A percentile compares a stretch with the other conserved stretches of the same genome.
phyloP scores from a whole-genome alignment of 92 coral and sea anemone genomes.

The Nematostella vectensis region DNA sequence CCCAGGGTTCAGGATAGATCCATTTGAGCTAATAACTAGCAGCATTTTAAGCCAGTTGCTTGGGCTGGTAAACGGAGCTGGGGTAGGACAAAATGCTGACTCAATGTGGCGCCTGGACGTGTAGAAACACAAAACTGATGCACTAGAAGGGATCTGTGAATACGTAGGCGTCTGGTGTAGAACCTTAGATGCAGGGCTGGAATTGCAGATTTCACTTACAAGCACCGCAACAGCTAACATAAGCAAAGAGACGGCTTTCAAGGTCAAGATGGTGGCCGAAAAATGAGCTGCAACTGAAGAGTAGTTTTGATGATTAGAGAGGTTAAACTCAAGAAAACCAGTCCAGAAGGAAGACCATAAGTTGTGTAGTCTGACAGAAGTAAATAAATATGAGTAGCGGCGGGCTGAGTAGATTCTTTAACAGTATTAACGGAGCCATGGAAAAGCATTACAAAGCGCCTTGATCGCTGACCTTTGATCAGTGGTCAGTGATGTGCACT shows the following conservation, averaged over 20 bases:
- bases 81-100: too few relatives aligned
- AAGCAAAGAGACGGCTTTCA: background rate
- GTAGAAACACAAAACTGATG: background rate
- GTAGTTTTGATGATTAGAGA: background rate
- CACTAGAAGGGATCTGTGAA: background rate
- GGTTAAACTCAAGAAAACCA: background rate
- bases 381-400: background rate
- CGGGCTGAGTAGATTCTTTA: background rate
- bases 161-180: background rate
- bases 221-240: background rate
- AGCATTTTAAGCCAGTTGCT: slow-evolving; percentile 4
- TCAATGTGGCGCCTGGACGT: slow-evolving; percentile 1
- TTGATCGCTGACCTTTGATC: background rate
- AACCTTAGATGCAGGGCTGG: background rate
- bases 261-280: background rate
- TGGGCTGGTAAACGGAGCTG: background rate
- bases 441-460: background rate
- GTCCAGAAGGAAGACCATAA: background rate
- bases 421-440: background rate
- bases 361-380: background rate
- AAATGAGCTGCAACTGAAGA: background rate
- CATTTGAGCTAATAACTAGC: slow-evolving; percentile 17
- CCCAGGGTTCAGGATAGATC: slow-evolving; percentile 11
- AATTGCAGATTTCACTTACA: background rate
- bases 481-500: too few relatives aligned